Evolutionary conservation across 2,113 vertebrate genomes (phyloP), one percentile per base, ranked within the genome.

Genomic region (Rhineura floridana): DNA sequence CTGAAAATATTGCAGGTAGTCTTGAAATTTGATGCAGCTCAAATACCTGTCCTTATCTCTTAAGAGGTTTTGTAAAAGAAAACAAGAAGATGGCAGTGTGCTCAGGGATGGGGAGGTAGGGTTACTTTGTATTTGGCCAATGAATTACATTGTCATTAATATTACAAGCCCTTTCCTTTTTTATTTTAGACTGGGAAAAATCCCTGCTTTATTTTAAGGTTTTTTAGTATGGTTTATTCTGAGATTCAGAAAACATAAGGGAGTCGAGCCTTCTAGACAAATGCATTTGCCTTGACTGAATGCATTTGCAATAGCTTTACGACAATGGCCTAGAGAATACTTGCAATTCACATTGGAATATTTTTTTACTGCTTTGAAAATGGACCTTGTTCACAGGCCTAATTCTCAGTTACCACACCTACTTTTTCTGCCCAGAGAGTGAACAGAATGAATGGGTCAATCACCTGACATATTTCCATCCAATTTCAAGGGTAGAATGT

Each of bases 401-500:
- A 97, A 97, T 98, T 97, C 96, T 94, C 95, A 86, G 95, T 96
- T 96, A 96, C 98, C 98, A 97, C 97, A 98, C 97, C 98, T 96
- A 96, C 96, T 96, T 93, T 96, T 95, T 96, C 95, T 97, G 95
- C 96, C 96, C 96, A 96, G 97, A 98, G 97, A 98, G 97, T 93
- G 95, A 97, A 97, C 97, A 97, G 98, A 98, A 96, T 97, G 97
- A 97, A 97, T 96, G 91, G 98, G 97, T 98, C 98, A 99, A 98
- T 98, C 98, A 98, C 97, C 98, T 98, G 98, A 98, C 98, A 98
- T 98, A 99, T 99, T 99, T 99, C 98, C 98, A 99, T 99, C 98
- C 98, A 98, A 99, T 99, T 99, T 99, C 98, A 98, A 98, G 98
- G 96, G 97, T 98, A 98, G 98, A 99, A 98, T 98, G 98, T 99